Evolutionary conservation across 1,140 invertebrate genomes (phyloP), one percentile per base, ranked within the genome.

Genomic region (Pseudomyrmex dendroicus): DNA sequence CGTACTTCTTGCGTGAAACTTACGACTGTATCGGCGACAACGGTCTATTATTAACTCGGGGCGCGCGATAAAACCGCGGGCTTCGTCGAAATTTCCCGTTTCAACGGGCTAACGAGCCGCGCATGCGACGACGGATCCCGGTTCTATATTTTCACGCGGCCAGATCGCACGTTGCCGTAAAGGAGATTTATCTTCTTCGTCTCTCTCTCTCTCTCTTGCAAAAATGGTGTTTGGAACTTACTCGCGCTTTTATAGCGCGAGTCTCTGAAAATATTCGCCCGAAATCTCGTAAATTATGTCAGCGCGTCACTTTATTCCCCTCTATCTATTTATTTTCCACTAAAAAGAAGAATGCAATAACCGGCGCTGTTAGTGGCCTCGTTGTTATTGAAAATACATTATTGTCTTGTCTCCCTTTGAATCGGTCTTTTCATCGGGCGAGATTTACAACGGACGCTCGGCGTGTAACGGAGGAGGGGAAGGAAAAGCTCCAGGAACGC

Each of bases 21-120:
- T 82, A 74, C 48, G 54, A 72, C 57, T 70, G 8, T 63, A 52
- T 67, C 46, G 73, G 66, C 50, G 57, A 44, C 56, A 78, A 85
- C 46, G 52, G 50, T 73, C 83, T 85, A 82, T 85, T 86, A 85
- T 85, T 86, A 85, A 85, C 68, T 1, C 35, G 35, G 13, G 25
- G 9, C 13, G 35, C 50, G 44, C 59, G 67, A 73, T 59, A 70
- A 64, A 82, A 56, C 52, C 76, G n/a, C 54, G 54, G 35, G 46
- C 25, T 66, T 77, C 76, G 64, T 72, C 76, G 66, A 62, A 72
- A 72, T 80, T 70, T 80, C 66, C 76, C 15, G 66, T 70, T 80
- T 72, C 44, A 12, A 25, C 54, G 66, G 54, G 44, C 46, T 80
- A 80, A 80, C 76, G 76, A 80, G 56, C 35, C 20, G 20, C 20